Conservation (phyloP, 2,888 invertebrate species). For the Mesochorus sp. region DNA sequence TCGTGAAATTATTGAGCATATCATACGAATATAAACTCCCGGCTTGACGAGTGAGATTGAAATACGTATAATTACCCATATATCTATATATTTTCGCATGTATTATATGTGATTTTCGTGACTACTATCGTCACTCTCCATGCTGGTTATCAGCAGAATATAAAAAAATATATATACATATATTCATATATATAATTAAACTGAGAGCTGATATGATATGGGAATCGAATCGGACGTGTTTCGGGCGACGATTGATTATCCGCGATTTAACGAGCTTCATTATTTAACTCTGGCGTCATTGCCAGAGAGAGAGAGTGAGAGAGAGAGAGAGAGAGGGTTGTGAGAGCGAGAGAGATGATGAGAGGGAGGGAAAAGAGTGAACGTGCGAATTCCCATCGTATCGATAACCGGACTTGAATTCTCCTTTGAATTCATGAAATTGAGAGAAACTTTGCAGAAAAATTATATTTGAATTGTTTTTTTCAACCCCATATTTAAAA, state of each 20-base stretch:
- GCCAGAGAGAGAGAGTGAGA: not conserved
- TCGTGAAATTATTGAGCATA: slow-evolving; percentile 53
- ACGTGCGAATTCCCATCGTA: slow-evolving; percentile 4
- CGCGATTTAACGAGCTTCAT: slow-evolving; percentile 55
- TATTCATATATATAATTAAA: slow-evolving; percentile 2
- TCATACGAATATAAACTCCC: slow-evolving; percentile 50
- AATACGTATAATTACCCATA: slow-evolving; percentile 29
- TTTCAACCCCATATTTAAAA: not conserved
- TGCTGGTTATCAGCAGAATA: slow-evolving; percentile 23
- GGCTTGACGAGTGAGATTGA: slow-evolving; percentile 28
- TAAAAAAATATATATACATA: slow-evolving; percentile 16
- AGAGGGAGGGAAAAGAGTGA: slow-evolving; percentile 5
- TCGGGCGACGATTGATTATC: slow-evolving; percentile 56
- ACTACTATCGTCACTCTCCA: slow-evolving; percentile 26
- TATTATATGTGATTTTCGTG: not conserved
- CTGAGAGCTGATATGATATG: slow-evolving; percentile 36
- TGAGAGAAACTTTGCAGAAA: not conserved
- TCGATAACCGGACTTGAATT: slow-evolving; percentile 10
- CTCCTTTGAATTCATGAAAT: not conserved
- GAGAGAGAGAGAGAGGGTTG: not conserved
- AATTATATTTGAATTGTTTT: not conserved
- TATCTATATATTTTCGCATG: slow-evolving; percentile 3
- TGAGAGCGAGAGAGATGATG: not conserved
- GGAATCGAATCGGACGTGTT: slow-evolving; percentile 46
- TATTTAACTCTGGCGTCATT: slow-evolving; percentile 51